phyloP scores from a whole-genome alignment of 2,888 invertebrate genomes.

The Acleris sparsana region DNA sequence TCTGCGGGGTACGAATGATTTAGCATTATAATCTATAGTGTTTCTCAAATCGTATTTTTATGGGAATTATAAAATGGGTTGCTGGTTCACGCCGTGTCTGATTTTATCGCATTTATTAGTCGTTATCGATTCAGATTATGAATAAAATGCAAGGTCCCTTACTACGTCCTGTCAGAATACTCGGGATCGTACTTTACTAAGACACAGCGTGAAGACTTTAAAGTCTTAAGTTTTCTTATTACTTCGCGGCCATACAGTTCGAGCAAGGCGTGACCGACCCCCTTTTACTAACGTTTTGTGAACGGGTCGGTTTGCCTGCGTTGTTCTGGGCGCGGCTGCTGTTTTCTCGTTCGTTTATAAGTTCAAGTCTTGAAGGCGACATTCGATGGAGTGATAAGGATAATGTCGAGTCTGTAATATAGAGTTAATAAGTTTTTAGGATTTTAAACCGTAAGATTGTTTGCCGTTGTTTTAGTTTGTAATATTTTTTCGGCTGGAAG shows the following conservation, averaged over 20 bases:
- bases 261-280: too few species aligned
- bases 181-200: too few species aligned
- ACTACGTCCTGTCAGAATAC: too few species aligned
- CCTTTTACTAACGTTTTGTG: too few species aligned
- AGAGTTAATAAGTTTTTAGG: constrained; percentile 62
- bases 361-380: not conserved
- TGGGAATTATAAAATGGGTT: not conserved
- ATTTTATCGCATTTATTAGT: not conserved
- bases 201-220: too few species aligned
- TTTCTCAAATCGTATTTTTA: constrained; percentile 6
- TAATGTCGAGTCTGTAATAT: constrained; percentile 69
- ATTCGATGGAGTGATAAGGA: constrained; percentile 18
- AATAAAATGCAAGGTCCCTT: too few species aligned
- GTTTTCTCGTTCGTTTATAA: constrained; percentile 1
- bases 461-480: constrained; percentile 70
- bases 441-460: constrained; percentile 52
- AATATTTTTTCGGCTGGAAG: constrained; percentile 55
- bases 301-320: too few species aligned
- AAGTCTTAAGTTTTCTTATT: too few species aligned
- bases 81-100: not conserved
- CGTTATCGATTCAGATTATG: too few species aligned
- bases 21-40: not conserved
- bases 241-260: too few species aligned
- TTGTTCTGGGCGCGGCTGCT: not conserved
- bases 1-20: constrained; percentile 14